These are phyloP conservation scores for Eunapius fragilis DNA, from an alignment of 37 sponge, comb jelly and placozoan species.

Conservation along the genomic window DNA sequence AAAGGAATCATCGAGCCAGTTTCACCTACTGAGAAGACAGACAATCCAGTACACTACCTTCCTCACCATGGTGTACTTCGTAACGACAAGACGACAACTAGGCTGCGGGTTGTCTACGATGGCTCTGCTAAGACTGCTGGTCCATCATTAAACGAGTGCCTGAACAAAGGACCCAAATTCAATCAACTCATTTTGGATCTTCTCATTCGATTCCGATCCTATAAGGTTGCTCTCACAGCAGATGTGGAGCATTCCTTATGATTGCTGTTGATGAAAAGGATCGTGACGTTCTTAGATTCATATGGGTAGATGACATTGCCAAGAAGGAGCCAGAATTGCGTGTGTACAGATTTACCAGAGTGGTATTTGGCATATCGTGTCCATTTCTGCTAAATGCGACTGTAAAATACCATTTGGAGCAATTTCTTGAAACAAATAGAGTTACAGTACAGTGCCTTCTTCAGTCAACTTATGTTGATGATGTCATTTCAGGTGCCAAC, in stretches of 20 bases:
- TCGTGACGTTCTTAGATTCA: constrained; percentile 37
- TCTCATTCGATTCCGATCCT: constrained; percentile 36
- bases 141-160: constrained; percentile 36
- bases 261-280: constrained; percentile 23
- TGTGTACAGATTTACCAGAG: constrained; percentile 38
- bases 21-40: background rate
- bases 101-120: constrained; percentile 33
- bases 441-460: background rate
- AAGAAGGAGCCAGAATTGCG: constrained; percentile 12
- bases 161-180: constrained; percentile 35
- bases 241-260: constrained; percentile 52
- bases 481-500: constrained; percentile 26
- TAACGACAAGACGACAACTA: constrained; percentile 29
- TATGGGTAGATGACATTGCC: constrained; percentile 31
- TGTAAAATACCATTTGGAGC: constrained; percentile 18
- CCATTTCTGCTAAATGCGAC: constrained; percentile 51
- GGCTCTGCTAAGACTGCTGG: constrained; percentile 25
- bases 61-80: constrained; percentile 47
- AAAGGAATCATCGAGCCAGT: constrained; percentile 37
- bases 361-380: constrained; percentile 36
- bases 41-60: constrained; percentile 31
- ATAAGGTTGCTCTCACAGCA: constrained; percentile 26
- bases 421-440: background rate
- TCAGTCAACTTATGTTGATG: constrained; percentile 33
- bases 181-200: constrained; percentile 23